phyloP scores from a whole-genome alignment of 2,888 invertebrate species.

The Ophion ellenae region DNA sequence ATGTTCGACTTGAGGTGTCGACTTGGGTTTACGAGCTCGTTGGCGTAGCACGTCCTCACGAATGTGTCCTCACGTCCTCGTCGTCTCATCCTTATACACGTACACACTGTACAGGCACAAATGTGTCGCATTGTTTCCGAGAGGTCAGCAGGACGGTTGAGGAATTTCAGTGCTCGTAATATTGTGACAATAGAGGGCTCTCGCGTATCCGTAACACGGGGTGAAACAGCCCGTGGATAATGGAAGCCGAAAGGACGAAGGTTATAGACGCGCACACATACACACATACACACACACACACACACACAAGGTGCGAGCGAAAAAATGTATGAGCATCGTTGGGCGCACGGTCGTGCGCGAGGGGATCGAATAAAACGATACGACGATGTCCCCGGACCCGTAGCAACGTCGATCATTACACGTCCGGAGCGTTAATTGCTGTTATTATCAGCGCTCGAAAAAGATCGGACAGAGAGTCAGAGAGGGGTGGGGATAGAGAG shows the following conservation, averaged over 20 bases:
- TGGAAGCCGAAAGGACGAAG: no score
- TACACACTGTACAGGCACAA: no score
- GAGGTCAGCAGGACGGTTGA: no score
- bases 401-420: slow-evolving; percentile 55
- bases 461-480: slow-evolving; percentile 19
- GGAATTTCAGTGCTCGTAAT: no score
- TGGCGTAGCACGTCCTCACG: neutral
- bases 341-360: neutral
- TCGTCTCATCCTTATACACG: neutral
- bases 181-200: no score
- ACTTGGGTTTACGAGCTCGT: neutral
- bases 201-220: no score
- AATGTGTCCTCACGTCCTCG: neutral
- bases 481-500: neutral
- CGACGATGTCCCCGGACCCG: slow-evolving; percentile 19
- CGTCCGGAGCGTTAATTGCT: slow-evolving; percentile 63
- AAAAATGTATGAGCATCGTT: neutral
- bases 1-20: neutral
- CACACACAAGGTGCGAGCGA: neutral
- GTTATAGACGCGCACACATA: no score
- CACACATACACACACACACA: no score
- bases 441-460: slow-evolving; percentile 51
- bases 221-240: no score
- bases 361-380: slow-evolving; percentile 16
- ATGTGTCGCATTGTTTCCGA: no score